Percentiles rank a stretch among this genome's conserved stretches.
phyloP scores from a whole-genome alignment of 1,140 invertebrate genomes.

The Vanessa tameamea region DNA sequence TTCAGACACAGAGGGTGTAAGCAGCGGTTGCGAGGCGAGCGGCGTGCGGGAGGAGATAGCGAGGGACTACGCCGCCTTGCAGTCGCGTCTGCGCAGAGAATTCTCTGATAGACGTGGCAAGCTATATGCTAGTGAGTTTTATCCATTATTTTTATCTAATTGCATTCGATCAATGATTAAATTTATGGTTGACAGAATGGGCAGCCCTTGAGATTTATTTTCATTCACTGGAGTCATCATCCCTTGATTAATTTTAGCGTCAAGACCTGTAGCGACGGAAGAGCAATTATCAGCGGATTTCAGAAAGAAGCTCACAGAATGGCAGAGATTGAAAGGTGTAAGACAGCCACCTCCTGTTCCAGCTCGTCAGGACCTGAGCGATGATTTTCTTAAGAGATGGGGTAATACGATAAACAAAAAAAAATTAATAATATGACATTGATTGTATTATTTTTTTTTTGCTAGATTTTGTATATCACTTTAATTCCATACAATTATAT shows the following conservation, averaged over 20 bases:
- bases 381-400: conserved; percentile 86
- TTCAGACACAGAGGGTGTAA: conserved; percentile 72
- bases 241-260: not conserved
- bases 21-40: conserved; percentile 70
- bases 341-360: conserved; percentile 74
- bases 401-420: conserved; percentile 53
- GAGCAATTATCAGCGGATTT: conserved; percentile 88
- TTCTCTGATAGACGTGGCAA: conserved; percentile 72
- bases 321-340: conserved; percentile 88
- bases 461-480: too few species aligned
- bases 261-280: conserved; percentile 75
- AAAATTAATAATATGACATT: not conserved
- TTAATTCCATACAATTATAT: not conserved
- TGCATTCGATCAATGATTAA: not conserved
- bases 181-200: not conserved
- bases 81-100: conserved; percentile 68
- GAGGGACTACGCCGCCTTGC: conserved; percentile 73
- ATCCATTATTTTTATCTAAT: not conserved
- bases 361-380: conserved; percentile 82
- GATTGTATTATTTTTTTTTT: too few species aligned
- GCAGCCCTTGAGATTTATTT: too few species aligned
- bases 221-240: too few species aligned
- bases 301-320: conserved; percentile 90
- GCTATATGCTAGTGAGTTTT: conserved; percentile 41
- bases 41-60: conserved; percentile 70